phyloP scores from a whole-genome alignment of 2,113 vertebrate genomes.

The Benitochromis conjunctus region DNA sequence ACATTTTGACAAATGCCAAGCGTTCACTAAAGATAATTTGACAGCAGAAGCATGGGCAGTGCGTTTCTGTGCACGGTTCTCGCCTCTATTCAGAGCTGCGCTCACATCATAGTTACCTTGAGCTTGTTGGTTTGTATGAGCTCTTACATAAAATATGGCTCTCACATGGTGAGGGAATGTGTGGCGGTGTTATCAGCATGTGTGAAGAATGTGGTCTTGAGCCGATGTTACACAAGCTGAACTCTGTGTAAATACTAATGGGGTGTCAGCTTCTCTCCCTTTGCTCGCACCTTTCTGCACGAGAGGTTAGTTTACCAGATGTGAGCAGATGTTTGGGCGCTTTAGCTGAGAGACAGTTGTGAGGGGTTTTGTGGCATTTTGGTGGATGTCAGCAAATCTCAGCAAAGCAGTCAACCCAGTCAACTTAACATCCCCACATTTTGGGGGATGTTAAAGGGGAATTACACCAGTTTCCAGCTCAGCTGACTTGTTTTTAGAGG shows the following conservation, averaged over 20 bases:
- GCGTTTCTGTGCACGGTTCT: background rate
- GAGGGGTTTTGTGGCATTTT: background rate
- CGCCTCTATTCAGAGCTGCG: background rate
- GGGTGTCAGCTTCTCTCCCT: background rate
- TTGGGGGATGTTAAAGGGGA: background rate
- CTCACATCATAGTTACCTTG: conserved; percentile 10
- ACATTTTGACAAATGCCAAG: background rate
- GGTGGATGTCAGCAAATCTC: background rate
- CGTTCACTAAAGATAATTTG: background rate
- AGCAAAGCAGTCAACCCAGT: background rate
- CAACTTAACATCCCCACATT: too few species aligned
- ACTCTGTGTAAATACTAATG: background rate
- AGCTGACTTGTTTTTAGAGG: background rate
- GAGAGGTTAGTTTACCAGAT: background rate
- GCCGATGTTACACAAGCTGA: conserved; percentile 41
- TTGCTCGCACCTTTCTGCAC: background rate
- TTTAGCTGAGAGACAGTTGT: background rate
- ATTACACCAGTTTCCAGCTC: background rate
- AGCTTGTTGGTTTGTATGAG: conserved; percentile 16
- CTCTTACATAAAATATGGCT: conserved; percentile 57
- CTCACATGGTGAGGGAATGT: conserved; percentile 43
- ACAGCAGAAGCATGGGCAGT: background rate
- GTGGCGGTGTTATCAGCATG: background rate
- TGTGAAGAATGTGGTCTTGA: conserved; percentile 13
- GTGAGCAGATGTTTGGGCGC: background rate